Evolutionary conservation across 2,797 vertebrate species (phyloP).

Genomic region (Anabas testudineus): DNA sequence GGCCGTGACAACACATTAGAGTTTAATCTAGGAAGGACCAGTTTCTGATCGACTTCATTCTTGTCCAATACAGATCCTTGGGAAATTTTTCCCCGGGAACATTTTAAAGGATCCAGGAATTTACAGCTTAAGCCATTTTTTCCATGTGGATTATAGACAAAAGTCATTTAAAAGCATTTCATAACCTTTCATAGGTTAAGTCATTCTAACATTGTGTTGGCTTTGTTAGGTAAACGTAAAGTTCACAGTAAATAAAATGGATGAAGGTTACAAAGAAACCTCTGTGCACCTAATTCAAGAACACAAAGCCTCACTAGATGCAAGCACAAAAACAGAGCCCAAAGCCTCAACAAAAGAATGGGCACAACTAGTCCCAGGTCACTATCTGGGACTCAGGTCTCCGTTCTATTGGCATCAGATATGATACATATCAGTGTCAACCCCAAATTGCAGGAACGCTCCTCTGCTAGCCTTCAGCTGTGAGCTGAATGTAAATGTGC

Average conservation of each 20-base stretch:
- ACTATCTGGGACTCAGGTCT: conserved; percentile 59
- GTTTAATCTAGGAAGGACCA: too few relatives aligned
- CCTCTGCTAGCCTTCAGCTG: conserved; percentile 65
- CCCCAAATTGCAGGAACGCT: conserved; percentile 76
- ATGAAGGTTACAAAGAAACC: conserved; percentile 26
- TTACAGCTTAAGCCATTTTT: background rate
- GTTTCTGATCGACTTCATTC: too few relatives aligned
- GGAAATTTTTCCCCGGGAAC: too few relatives aligned
- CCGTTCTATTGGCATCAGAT: conserved; percentile 69
- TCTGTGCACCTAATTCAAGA: conserved; percentile 17
- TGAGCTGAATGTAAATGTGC: conserved; percentile 81
- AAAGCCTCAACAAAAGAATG: conserved; percentile 36
- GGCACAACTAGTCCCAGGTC: conserved; percentile 66
- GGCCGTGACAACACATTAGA: too few relatives aligned
- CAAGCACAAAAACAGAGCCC: conserved; percentile 35
- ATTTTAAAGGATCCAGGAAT: background rate
- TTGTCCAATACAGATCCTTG: too few relatives aligned
- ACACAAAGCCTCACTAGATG: conserved; percentile 20
- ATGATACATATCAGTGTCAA: conserved; percentile 77
- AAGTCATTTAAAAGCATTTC: conserved; percentile 15
- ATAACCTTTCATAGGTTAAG: conserved; percentile 36
- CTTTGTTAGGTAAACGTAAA: conserved; percentile 32
- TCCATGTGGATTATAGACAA: conserved; percentile 13
- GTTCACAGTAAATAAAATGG: conserved; percentile 39
- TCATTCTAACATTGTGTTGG: conserved; percentile 37